These are phyloP conservation scores for Cranoglanis bouderius DNA, from an alignment of 2,113 vertebrate genomes.

Conservation along the genomic window DNA sequence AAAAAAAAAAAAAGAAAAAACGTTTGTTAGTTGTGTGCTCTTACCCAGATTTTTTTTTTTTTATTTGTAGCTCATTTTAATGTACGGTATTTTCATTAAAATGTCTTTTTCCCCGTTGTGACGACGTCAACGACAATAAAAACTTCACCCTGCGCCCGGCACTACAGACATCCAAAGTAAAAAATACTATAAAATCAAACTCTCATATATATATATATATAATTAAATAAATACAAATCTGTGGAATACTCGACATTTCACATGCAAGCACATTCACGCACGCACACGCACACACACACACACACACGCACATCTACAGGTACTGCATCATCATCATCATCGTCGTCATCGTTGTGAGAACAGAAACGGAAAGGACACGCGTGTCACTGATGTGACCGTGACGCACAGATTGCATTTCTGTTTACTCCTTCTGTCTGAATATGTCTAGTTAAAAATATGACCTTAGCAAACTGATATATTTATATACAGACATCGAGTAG, in stretches of 20 bases:
- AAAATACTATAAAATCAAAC: constrained; percentile 58
- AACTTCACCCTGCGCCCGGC: constrained; percentile 45
- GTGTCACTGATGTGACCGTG: constrained; percentile 10
- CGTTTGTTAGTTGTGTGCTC: constrained; percentile 6
- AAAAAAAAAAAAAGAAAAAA: not conserved
- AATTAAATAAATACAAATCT: constrained; percentile 52
- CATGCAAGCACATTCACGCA: constrained; percentile 54
- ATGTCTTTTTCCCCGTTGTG: not conserved
- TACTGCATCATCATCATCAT: constrained; percentile 42
- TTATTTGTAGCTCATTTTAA: not conserved
- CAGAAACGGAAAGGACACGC: constrained; percentile 45
- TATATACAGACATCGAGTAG: constrained; percentile 51
- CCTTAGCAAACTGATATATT: constrained; percentile 51
- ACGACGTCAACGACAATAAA: constrained; percentile 38
- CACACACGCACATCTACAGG: constrained; percentile 13
- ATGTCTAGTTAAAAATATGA: constrained; percentile 56
- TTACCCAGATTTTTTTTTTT: not conserved
- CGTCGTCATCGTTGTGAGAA: constrained; percentile 48
- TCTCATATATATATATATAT: not conserved
- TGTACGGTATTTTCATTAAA: constrained; percentile 19
- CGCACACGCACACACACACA: constrained; percentile 40
- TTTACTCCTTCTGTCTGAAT: constrained; percentile 39
- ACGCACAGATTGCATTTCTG: constrained; percentile 48
- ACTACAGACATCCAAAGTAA: constrained; percentile 53
- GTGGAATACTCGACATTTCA: constrained; percentile 51